Evolutionary conservation across 2,797 vertebrate species (phyloP).

Genomic region (Chiloscyllium punctatum): DNA sequence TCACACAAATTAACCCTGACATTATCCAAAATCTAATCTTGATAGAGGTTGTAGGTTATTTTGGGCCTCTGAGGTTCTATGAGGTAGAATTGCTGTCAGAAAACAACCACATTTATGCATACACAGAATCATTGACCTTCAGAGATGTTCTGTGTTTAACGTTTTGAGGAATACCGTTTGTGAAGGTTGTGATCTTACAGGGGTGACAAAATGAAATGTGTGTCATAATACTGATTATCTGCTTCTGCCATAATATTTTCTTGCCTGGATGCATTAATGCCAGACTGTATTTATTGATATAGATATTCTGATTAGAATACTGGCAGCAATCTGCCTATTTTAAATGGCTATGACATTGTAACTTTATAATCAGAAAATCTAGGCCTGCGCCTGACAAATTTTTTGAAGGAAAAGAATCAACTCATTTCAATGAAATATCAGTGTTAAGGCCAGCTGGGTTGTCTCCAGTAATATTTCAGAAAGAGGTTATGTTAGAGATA

Average conservation of each 20-base stretch:
- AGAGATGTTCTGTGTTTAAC: neutral
- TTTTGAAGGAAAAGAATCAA: neutral
- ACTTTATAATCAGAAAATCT: neutral
- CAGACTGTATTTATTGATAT: neutral
- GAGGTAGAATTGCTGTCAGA: neutral
- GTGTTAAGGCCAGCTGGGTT: neutral
- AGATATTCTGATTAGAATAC: neutral
- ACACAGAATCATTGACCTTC: neutral
- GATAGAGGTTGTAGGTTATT: neutral
- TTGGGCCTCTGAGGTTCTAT: no score
- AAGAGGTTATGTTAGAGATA: no score
- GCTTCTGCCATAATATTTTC: neutral
- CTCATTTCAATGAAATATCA: neutral
- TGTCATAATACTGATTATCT: neutral
- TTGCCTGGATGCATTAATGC: neutral
- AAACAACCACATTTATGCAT: neutral
- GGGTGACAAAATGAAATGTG: neutral
- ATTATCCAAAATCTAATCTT: neutral
- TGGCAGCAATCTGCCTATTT: neutral
- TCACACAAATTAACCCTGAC: neutral
- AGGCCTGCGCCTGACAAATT: neutral
- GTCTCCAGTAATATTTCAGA: no score
- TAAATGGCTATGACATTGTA: neutral
- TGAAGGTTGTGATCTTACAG: neutral
- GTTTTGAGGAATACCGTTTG: neutral